These are phyloP conservation scores for Rhingia campestris DNA, from an alignment of 2,888 invertebrate species.

Conservation along the genomic window DNA sequence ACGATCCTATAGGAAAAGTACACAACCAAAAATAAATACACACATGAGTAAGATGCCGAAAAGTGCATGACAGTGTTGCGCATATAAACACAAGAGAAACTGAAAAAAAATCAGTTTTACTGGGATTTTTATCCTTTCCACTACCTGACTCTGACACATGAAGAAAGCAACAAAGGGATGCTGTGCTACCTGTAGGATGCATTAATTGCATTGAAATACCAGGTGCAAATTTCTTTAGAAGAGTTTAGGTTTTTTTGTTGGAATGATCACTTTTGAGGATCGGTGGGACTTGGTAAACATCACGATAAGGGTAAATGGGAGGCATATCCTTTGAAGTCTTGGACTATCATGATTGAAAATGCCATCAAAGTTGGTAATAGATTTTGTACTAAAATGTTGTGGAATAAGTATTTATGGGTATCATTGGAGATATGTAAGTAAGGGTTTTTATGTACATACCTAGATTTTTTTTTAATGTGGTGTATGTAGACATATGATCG, in stretches of 20 bases:
- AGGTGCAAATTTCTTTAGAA: slow-evolving; percentile 49
- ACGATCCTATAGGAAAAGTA: slow-evolving; percentile 40
- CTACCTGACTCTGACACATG: slow-evolving; percentile 1
- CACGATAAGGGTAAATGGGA: neutral
- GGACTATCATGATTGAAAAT: neutral
- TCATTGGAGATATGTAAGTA: neutral
- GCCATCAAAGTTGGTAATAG: neutral
- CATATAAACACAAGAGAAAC: slow-evolving; percentile 1
- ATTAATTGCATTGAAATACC: slow-evolving; percentile 58
- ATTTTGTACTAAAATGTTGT: neutral
- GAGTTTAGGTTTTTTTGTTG: neutral
- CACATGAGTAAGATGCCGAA: slow-evolving; percentile 15
- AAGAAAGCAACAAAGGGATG: slow-evolving; percentile 12
- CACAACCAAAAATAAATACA: slow-evolving; percentile 19
- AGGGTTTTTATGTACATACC: neutral
- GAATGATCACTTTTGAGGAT: neutral
- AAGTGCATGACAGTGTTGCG: slow-evolving; percentile 44
- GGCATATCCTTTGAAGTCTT: neutral
- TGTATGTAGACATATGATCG: too few relatives aligned
- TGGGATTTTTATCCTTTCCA: slow-evolving; percentile 22
- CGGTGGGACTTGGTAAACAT: neutral
- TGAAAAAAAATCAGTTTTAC: slow-evolving; percentile 29
- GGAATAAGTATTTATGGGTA: neutral
- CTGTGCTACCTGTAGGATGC: slow-evolving; percentile 48
- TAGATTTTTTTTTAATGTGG: too few relatives aligned